Base-by-base conservation (phyloP, 2,113 vertebrate species). In the Dicentrarchus labrax region DNA sequence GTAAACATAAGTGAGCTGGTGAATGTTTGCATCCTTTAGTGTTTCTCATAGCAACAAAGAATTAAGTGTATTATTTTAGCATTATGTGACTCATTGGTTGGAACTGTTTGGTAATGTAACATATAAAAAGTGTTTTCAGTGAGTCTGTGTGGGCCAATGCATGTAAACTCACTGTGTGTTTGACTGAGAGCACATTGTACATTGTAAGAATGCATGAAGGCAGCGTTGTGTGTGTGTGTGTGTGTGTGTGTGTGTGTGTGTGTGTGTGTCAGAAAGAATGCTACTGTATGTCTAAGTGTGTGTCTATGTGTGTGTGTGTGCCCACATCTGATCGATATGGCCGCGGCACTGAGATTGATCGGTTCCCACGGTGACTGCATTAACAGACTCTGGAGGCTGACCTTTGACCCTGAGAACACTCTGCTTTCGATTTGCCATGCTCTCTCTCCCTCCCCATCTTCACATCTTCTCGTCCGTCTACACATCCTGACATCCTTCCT, bases 271-370 rank as follows among this genome's bases (percentile, higher is more conserved):
- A 57, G 73, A 76, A 88, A 80, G 81, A 76, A 64, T 73, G 59
- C 57, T 43, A 56, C 61, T 78, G 78, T 78, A 64, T 80, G 80
- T 82, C 61, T 69, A 69, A 75, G 54, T 45, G 72, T 76, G 77
- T 88, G 85, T 72, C 69, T 15, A 50, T 8, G 61, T 78, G 59
- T 72, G 72, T n/a, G 75, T 47, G 22, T 66, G 62, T 92, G 92
- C 89, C 94, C 90, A 92, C 82, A 76, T 91, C 83, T 65, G 95
- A 98, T 98, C 96, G 93, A 98, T 98, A 94, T 48, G 78, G 91
- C 90, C 88, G 96, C 96, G 94, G 96, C 94, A 96, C 94, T 94
- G 95, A 96, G 96, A 98, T 96, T 97, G 97, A 99, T 97, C 93
- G 95, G 92, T 94, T 96, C 95, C 97, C 94, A 95, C 94, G 94